Conservation (phyloP, 2,113 vertebrate genomes). For the Cervus canadensis region DNA sequence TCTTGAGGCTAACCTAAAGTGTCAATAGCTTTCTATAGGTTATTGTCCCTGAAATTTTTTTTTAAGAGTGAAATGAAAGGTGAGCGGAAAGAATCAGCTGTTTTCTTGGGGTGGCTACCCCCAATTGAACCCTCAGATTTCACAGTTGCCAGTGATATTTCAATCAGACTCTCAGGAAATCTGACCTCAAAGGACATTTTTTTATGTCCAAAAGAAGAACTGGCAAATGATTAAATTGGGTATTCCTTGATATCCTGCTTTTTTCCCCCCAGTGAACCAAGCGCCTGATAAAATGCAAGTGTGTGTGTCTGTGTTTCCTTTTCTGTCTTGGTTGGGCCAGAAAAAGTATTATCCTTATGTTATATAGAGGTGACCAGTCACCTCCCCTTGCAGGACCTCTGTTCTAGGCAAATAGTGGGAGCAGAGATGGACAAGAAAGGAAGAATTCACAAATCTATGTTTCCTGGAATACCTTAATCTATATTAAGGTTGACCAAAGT, state of each 20-base stretch:
- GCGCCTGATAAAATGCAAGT: neutral
- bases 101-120: slow-evolving; percentile 69
- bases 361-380: neutral
- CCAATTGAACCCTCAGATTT: slow-evolving; percentile 67
- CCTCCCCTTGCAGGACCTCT: neutral
- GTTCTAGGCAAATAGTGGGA: neutral
- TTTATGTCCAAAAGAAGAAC: slow-evolving; percentile 27
- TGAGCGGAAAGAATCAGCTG: slow-evolving; percentile 66
- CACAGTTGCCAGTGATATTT: slow-evolving; percentile 34
- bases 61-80: slow-evolving; percentile 65
- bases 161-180: slow-evolving; percentile 47
- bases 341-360: neutral
- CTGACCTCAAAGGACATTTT: slow-evolving; percentile 56
- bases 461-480: neutral
- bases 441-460: neutral
- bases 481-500: neutral
- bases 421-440: neutral
- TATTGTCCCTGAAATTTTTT: slow-evolving; percentile 56
- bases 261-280: neutral
- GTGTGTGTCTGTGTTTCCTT: neutral
- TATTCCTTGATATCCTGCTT: neutral
- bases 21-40: slow-evolving; percentile 61
- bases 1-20: neutral
- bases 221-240: neutral
- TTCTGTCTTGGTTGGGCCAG: neutral